Evolutionary conservation across 2,888 invertebrate species (phyloP).

Genomic region (Eristalis arbustorum): DNA sequence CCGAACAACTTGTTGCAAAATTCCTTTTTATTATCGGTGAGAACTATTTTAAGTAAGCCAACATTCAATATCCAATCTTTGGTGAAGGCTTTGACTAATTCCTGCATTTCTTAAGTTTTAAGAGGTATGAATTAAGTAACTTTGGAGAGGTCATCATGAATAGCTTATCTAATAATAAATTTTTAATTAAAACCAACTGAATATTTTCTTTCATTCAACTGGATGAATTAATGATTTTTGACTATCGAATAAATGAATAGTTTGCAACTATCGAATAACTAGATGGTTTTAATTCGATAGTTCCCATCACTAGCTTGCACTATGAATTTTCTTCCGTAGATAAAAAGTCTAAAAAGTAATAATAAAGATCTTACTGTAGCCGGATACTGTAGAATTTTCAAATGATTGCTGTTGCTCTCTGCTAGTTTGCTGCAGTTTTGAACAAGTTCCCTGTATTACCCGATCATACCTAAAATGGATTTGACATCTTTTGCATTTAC

Average conservation of each 20-base stretch:
- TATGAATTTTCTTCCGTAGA: not conserved
- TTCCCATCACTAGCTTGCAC: slow-evolving; percentile 22
- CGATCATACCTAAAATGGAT: slow-evolving; percentile 12
- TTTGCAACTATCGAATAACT: no score
- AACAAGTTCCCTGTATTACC: slow-evolving; percentile 31
- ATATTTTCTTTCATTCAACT: no score
- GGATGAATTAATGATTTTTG: no score
- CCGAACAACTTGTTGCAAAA: slow-evolving; percentile 6
- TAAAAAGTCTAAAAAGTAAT: not conserved
- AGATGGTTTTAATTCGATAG: no score
- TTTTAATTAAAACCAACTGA: not conserved
- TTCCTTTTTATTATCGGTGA: slow-evolving; percentile 1
- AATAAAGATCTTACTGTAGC: slow-evolving; percentile 12
- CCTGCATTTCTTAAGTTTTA: no score
- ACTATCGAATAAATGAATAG: no score
- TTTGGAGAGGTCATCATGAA: not conserved
- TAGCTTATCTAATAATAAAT: not conserved
- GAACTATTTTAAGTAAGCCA: not conserved
- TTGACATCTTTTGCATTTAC: not conserved
- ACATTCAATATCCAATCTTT: slow-evolving; percentile 16
- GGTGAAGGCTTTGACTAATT: slow-evolving; percentile 2
- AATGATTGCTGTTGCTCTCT: no score
- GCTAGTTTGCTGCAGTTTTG: not conserved
- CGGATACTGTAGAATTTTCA: not conserved
- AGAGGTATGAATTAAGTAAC: no score